phyloP scores from a whole-genome alignment of 64 coral and sea anemone species.

The Pocillopora verrucosa region DNA sequence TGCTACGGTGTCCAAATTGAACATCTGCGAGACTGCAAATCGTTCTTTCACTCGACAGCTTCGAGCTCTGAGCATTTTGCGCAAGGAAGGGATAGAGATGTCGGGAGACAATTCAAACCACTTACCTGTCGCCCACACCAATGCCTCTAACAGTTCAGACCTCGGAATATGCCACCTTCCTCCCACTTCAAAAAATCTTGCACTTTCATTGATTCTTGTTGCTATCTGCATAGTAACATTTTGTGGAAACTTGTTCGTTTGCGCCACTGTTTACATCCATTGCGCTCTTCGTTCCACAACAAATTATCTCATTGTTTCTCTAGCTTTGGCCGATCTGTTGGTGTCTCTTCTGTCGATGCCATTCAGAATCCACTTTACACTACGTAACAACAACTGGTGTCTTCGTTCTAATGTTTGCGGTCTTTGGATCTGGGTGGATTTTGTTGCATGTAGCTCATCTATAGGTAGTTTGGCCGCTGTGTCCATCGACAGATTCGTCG shows the following conservation, averaged over 20 bases:
- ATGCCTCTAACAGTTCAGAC: background rate
- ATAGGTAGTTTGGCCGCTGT: constrained; percentile 78
- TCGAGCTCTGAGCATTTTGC: background rate
- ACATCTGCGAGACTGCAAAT: background rate
- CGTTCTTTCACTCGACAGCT: background rate
- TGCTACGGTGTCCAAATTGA: too few species aligned
- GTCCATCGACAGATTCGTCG: constrained; percentile 77
- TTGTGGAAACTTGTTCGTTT: constrained; percentile 56
- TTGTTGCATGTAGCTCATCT: constrained; percentile 78
- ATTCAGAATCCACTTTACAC: constrained; percentile 62
- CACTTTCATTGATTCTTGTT: constrained; percentile 34
- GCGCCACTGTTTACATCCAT: constrained; percentile 52
- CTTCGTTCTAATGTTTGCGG: constrained; percentile 44
- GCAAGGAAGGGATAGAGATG: background rate
- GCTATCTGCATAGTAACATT: constrained; percentile 61
- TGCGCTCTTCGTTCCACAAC: constrained; percentile 67
- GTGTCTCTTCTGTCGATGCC: constrained; percentile 79
- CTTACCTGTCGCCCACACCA: background rate
- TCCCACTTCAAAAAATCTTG: constrained; percentile 56
- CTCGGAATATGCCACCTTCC: constrained; percentile 1
- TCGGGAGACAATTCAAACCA: background rate
- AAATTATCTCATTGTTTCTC: constrained; percentile 72
- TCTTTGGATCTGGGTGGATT: constrained; percentile 86
- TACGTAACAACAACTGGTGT: constrained; percentile 68
- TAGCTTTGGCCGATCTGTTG: constrained; percentile 77